These are phyloP conservation scores for Pocillopora verrucosa DNA, from an alignment of 64 coral and sea anemone species.

Conservation along the genomic window DNA sequence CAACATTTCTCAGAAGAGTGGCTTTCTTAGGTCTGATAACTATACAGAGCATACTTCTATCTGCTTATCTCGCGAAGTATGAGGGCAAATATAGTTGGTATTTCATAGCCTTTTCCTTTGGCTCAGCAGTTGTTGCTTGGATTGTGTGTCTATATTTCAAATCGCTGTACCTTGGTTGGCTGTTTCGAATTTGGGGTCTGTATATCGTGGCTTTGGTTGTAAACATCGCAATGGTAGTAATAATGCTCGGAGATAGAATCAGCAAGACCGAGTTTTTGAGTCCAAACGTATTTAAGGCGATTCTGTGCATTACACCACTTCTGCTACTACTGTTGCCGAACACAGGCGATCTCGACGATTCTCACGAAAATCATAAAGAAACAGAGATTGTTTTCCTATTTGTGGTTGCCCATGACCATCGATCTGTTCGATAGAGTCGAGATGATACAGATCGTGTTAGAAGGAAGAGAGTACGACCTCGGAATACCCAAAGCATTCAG, in stretches of 20 bases:
- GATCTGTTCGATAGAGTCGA: neutral
- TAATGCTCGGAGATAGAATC: neutral
- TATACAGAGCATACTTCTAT: neutral
- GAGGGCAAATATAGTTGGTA: neutral
- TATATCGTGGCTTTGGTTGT: no score
- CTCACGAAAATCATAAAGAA: neutral
- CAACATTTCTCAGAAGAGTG: neutral
- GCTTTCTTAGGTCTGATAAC: neutral
- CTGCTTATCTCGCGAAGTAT: neutral
- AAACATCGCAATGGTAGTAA: no score
- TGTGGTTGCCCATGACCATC: neutral
- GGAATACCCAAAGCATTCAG: no score
- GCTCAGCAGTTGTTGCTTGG: neutral
- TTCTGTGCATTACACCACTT: constrained; percentile 24
- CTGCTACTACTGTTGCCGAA: neutral
- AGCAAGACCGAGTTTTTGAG: neutral
- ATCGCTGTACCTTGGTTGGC: neutral
- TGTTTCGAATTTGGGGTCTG: neutral
- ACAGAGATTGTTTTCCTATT: neutral
- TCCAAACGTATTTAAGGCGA: constrained; percentile 20
- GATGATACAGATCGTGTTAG: no score
- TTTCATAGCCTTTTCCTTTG: neutral
- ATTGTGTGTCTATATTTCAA: neutral
- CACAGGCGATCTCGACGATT: neutral
- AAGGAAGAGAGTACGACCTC: no score